A percentile compares a stretch with the other conserved stretches of the same genome.
Conservation (phyloP, 2,113 vertebrate species). For the Cottus gobio region DNA sequence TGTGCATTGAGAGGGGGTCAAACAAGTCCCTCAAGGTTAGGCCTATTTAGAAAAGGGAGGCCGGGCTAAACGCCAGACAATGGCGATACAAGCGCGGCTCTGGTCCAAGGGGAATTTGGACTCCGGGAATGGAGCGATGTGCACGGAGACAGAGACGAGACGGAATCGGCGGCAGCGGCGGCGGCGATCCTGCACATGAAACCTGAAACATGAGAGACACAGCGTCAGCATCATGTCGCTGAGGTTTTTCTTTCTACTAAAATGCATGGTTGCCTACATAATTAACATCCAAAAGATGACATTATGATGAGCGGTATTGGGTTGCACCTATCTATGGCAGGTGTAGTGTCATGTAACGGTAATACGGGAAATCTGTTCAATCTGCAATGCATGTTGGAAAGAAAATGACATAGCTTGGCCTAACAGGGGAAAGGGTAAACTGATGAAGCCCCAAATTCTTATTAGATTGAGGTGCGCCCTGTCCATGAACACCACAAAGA, state of each 20-base stretch:
- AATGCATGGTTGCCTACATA: neutral
- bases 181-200: constrained; percentile 11
- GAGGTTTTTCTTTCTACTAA: neutral
- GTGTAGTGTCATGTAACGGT: neutral
- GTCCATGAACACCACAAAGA: too few species aligned
- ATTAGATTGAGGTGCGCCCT: too few species aligned
- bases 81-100: constrained; percentile 83
- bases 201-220: neutral
- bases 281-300: neutral
- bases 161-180: too few species aligned
- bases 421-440: neutral
- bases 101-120: constrained; percentile 89
- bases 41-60: constrained; percentile 90
- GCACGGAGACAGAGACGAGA: constrained; percentile 65
- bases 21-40: constrained; percentile 94
- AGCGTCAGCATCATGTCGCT: neutral
- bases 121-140: constrained; percentile 85
- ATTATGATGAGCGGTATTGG: neutral
- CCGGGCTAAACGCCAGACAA: constrained; percentile 89
- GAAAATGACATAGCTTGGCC: neutral
- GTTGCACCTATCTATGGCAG: neutral
- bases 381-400: neutral
- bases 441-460: too few species aligned
- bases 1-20: constrained; percentile 49
- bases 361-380: neutral